Base-by-base conservation (phyloP, 35 echinoderm and acorn worm species). In the Eucidaris tribuloides region DNA sequence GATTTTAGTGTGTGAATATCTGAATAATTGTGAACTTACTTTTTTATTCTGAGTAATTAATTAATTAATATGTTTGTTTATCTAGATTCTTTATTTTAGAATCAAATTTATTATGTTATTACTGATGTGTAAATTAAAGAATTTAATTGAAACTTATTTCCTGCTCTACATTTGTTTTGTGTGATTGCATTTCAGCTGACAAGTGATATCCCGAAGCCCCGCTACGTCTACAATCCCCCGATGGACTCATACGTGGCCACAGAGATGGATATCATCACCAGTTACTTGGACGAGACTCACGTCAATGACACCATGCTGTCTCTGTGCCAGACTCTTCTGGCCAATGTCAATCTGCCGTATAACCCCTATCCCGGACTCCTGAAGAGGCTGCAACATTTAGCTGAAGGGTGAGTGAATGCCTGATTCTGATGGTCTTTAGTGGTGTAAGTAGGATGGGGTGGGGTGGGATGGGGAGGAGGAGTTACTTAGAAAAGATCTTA, bases 331-430 rank as follows among this genome's bases (percentile, higher is more conserved):
- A 55, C 58, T 6, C 48, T 90, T 31, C 49, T 83, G 22, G 46
- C 23, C 44, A 62, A 60, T 41, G 34, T 58, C 19, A 84, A 83
- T 35, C 70, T 90, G 46, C 88, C 88, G 0, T 90, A 90, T 70
- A 90, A 90, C 33, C 88, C 88, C 2, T 90, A 90, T 40, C 88
- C 88, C 18, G 65, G 43, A 15, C 84, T 84, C 82, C 31, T 77
- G 20, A 56, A 62, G 3, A 36, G 62, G 55, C 58, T 83, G 40
- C 35, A 71, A 60, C 88, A 71, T 44, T 27, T 77, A 13, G 46
- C 81, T 34, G 88, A 90, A 79, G 70, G 44, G 88, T 90, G 54
- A 68, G 86, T 76, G n/a, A n/a, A n/a, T n/a, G n/a, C n/a, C n/a
- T n/a, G n/a, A n/a, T n/a, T n/a, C n/a, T n/a, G n/a, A n/a, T n/a